A percentile compares a stretch with the other conserved stretches of the same genome.
Evolutionary conservation across 2,113 vertebrate species (phyloP).

Genomic region (Puntigrus tetrazona): DNA sequence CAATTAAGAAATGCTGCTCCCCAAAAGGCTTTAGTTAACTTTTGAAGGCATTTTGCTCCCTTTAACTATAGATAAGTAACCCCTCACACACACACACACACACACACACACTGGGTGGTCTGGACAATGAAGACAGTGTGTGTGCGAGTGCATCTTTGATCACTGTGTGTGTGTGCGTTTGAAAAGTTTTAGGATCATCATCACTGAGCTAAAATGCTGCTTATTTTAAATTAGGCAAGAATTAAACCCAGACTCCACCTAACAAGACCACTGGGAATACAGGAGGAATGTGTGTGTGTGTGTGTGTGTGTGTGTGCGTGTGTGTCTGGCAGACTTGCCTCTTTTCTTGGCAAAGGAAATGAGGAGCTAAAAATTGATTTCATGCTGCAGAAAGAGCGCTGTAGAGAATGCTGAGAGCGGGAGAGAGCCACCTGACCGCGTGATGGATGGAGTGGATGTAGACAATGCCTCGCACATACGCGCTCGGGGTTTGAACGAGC

Average conservation of each 20-base stretch:
- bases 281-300: constrained; percentile 22
- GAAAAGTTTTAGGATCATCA: constrained; percentile 12
- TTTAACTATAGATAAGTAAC: background rate
- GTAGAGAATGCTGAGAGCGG: constrained; percentile 32
- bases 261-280: constrained; percentile 28
- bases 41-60: background rate
- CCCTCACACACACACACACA: background rate
- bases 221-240: constrained; percentile 12
- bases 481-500: constrained; percentile 33
- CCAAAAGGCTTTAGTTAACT: background rate
- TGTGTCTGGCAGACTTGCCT: constrained; percentile 33
- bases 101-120: constrained; percentile 47
- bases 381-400: constrained; percentile 45
- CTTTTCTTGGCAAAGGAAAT: constrained; percentile 43
- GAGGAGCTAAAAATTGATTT: constrained; percentile 49
- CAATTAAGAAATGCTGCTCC: background rate
- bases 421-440: constrained; percentile 37
- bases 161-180: background rate
- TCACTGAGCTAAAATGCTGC: background rate
- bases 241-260: constrained; percentile 11
- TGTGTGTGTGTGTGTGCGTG: constrained; percentile 18
- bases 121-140: constrained; percentile 21
- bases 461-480: constrained; percentile 36
- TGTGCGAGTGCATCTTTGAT: background rate
- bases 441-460: constrained; percentile 35